These are phyloP conservation scores for Dromaius novaehollandiae DNA, from an alignment of 2,113 vertebrate species.

Conservation along the genomic window DNA sequence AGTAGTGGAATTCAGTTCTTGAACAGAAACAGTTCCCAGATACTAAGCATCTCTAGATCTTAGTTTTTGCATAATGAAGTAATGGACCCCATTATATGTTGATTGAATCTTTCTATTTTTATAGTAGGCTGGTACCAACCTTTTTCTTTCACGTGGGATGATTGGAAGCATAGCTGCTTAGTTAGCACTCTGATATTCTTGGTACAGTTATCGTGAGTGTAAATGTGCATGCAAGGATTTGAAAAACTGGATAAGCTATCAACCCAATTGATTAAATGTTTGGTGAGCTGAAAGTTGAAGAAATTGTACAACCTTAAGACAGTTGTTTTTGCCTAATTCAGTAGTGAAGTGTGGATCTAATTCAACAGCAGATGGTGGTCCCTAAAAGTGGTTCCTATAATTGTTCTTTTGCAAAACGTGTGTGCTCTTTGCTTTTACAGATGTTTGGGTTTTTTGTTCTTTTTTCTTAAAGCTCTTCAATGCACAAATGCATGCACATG, in stretches of 20 bases:
- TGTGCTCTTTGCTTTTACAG: neutral
- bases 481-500: neutral
- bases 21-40: neutral
- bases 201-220: neutral
- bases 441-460: neutral
- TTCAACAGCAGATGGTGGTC: neutral
- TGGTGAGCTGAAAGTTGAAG: neutral
- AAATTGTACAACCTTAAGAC: neutral
- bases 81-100: neutral
- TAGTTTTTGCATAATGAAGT: neutral
- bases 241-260: neutral
- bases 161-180: neutral
- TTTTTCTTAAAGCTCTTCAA: neutral
- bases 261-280: neutral
- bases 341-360: neutral
- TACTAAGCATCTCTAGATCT: neutral
- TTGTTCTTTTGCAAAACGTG: neutral
- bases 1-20: neutral
- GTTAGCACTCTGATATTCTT: neutral
- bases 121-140: neutral
- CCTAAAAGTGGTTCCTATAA: neutral
- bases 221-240: neutral
- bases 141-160: neutral
- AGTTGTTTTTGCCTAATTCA: neutral
- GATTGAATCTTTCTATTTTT: neutral